Percentiles rank a stretch among this genome's conserved stretches.
phyloP scores from a whole-genome alignment of 2,888 invertebrate genomes.

The Dioctria rufipes region DNA sequence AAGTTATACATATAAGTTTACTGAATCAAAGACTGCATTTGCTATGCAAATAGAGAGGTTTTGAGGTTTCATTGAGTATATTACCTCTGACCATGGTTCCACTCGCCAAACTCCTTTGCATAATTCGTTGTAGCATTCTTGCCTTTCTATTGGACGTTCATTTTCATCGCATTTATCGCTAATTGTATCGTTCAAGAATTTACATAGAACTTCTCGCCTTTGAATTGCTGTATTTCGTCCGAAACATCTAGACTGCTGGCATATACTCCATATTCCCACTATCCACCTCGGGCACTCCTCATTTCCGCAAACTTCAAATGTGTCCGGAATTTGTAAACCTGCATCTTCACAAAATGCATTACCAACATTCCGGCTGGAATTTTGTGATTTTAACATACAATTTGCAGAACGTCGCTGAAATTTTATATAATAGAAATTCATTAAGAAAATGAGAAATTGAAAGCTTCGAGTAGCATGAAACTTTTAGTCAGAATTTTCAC shows the following conservation, averaged over 20 bases:
- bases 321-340: slow-evolving; percentile 77
- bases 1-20: slow-evolving; percentile 57
- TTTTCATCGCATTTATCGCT: slow-evolving; percentile 77
- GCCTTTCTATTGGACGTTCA: slow-evolving; percentile 82
- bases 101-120: slow-evolving; percentile 93
- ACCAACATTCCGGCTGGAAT: slow-evolving; percentile 76
- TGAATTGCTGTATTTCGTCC: slow-evolving; percentile 85
- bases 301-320: slow-evolving; percentile 78
- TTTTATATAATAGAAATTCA: not conserved
- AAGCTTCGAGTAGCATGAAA: not conserved
- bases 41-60: slow-evolving; percentile 16
- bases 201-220: slow-evolving; percentile 75
- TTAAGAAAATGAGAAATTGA: slow-evolving; percentile 14
- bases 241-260: slow-evolving; percentile 82
- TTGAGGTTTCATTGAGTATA: not conserved
- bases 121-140: slow-evolving; percentile 86
- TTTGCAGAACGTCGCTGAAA: slow-evolving; percentile 80
- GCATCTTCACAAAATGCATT: slow-evolving; percentile 80
- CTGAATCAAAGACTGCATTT: slow-evolving; percentile 53
- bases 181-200: slow-evolving; percentile 70
- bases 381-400: slow-evolving; percentile 77
- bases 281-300: slow-evolving; percentile 83
- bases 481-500: slow-evolving; percentile 54
- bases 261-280: slow-evolving; percentile 80
- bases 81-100: slow-evolving; percentile 93